Evolutionary conservation across 2,888 invertebrate genomes (phyloP).

Genomic region (Thysanoteuthis rhombus): DNA sequence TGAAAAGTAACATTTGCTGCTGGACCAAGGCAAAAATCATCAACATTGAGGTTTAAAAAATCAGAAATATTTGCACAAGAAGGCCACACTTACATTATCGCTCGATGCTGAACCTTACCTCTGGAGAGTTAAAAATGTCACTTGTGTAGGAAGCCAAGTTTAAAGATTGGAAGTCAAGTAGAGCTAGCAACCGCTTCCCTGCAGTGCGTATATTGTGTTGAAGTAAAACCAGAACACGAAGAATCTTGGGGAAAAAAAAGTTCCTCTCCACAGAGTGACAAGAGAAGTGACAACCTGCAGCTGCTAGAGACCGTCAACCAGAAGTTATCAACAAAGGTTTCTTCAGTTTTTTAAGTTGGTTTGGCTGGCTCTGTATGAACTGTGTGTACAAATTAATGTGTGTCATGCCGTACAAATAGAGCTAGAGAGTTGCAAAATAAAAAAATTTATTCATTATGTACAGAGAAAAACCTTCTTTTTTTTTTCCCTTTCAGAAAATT

Average conservation of each 20-base stretch:
- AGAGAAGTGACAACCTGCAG: background rate
- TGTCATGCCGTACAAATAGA: too few species aligned
- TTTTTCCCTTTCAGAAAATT: too few species aligned
- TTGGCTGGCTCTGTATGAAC: too few species aligned
- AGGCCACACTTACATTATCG: background rate
- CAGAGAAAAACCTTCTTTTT: too few species aligned
- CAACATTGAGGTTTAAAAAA: background rate
- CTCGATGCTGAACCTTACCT: background rate
- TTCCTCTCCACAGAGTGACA: background rate
- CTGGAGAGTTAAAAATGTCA: background rate
- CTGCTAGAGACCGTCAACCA: too few species aligned
- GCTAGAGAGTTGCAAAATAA: too few species aligned
- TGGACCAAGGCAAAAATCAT: background rate
- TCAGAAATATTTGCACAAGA: background rate
- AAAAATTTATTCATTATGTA: too few species aligned
- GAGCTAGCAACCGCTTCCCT: background rate
- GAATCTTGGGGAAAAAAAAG: background rate
- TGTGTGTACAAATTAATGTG: too few species aligned
- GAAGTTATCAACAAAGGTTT: too few species aligned
- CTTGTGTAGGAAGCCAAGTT: background rate
- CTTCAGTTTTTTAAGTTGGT: too few species aligned
- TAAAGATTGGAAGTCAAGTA: background rate
- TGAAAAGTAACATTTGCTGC: background rate
- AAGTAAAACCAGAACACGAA: background rate
- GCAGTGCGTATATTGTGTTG: background rate